These are phyloP conservation scores for Phlogophora meticulosa DNA, from an alignment of 2,888 invertebrate genomes.

Conservation along the genomic window DNA sequence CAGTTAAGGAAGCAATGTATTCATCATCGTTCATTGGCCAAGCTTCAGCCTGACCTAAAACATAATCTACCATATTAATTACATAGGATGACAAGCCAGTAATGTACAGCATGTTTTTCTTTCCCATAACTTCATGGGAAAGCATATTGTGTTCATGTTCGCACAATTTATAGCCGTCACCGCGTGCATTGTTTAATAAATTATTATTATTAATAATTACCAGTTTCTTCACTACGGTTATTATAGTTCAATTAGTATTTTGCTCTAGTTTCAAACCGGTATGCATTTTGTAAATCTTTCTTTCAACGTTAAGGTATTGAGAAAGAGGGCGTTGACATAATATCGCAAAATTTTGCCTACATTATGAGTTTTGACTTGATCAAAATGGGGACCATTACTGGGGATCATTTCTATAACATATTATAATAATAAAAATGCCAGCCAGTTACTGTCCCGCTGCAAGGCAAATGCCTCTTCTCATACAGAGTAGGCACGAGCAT, in stretches of 20 bases:
- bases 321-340: no score
- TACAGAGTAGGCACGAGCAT: no score
- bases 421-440: no score
- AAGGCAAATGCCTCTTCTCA: no score
- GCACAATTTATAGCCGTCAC: slow-evolving; percentile 54
- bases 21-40: neutral
- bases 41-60: slow-evolving; percentile 28
- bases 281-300: no score
- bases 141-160: slow-evolving; percentile 50
- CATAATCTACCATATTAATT: slow-evolving; percentile 36
- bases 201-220: slow-evolving; percentile 40
- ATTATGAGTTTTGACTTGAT: neutral
- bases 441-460: no score
- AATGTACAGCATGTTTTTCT: slow-evolving; percentile 38
- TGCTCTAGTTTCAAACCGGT: slow-evolving; percentile 16
- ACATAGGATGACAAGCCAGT: slow-evolving; percentile 40
- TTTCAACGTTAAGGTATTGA: no score
- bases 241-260: slow-evolving; percentile 19
- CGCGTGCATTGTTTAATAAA: slow-evolving; percentile 37
- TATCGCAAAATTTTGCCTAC: neutral
- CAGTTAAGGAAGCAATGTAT: neutral
- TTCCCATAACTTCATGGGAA: slow-evolving; percentile 53
- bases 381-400: neutral
- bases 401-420: neutral
- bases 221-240: slow-evolving; percentile 22